Base-by-base conservation (phyloP, 92 coral and sea anemone species). In the Micromussa lordhowensis region DNA sequence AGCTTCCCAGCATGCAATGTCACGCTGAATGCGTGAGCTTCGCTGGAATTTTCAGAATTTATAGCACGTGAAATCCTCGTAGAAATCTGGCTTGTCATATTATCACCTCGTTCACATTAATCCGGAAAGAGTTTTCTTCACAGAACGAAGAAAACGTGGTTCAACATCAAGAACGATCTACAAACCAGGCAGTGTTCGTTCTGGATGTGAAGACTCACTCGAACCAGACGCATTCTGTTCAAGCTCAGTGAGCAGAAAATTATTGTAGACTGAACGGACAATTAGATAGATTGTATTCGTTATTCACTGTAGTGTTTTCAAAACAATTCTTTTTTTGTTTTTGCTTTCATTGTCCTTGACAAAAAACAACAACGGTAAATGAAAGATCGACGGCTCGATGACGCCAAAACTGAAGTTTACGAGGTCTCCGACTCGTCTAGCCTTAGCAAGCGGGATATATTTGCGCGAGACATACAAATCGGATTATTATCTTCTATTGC, bases 1-100 rank as follows among this genome's bases (percentile, higher is more conserved):
- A 71, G 1, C 32, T 72, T 19, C 87, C 87, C 87, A 84, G 72
- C 79, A 58, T 84, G 87, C 87, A 55, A 38, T 18, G 80, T 22
- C 19, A 54, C 24, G 35, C 59, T 12, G 38, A 36, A 36, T 36
- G 38, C 38, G 38, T 36, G 38, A 36, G 38, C 38, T 18, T 3
- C 9, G 22, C 64, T 18, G 64, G 64, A 58, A 58, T 57, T 13
- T 53, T 57, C 18, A 57, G 64, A 58, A 58, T 35, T 36, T 22
- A 54, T 19, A 51, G 22, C 28, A 78, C 68, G 63, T 54, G 82
- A 71, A 71, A 71, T 71, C 44, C 49, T 17, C 34, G 49, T 2
- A 15, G 22, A 58, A 58, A 4, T 71, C 17, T 31, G 77, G 31
- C 77, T 71, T 1, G 36, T 69, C 36, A 69, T 36, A 36, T 69